Conservation (phyloP, 2,888 invertebrate species). For the Aphodius granarius region DNA sequence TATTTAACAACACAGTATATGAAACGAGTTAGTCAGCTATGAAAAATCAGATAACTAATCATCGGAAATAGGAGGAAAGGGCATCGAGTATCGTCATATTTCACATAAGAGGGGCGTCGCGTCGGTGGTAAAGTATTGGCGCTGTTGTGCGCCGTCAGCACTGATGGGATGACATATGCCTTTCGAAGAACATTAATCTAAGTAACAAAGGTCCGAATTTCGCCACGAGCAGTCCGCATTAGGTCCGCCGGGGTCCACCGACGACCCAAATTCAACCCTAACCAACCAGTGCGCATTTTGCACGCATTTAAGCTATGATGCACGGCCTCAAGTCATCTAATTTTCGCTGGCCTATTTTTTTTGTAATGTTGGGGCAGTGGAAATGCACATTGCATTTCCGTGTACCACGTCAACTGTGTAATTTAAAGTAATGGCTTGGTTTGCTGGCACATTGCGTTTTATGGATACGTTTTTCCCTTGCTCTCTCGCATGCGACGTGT, state of each 20-base stretch:
- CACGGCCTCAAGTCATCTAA: background rate
- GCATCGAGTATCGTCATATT: background rate
- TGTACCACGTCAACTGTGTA: conserved; percentile 8
- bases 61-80: background rate
- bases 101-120: background rate
- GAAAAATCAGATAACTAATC: background rate
- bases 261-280: background rate
- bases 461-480: conserved; percentile 7
- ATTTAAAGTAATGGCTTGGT: conserved; percentile 9
- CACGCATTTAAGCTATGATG: background rate
- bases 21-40: background rate
- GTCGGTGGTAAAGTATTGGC: background rate
- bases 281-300: background rate
- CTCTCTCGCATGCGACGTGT: background rate
- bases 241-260: background rate
- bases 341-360: background rate
- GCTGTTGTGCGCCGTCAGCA: background rate
- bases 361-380: background rate
- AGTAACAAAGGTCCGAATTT: background rate
- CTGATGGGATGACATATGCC: background rate
- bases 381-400: background rate
- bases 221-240: background rate
- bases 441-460: background rate
- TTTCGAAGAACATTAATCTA: background rate
- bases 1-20: no score